A percentile compares a stretch with the other conserved stretches of the same genome.
Conservation (phyloP, 1,140 invertebrate species). For the Holcopasites calliopsidis region DNA sequence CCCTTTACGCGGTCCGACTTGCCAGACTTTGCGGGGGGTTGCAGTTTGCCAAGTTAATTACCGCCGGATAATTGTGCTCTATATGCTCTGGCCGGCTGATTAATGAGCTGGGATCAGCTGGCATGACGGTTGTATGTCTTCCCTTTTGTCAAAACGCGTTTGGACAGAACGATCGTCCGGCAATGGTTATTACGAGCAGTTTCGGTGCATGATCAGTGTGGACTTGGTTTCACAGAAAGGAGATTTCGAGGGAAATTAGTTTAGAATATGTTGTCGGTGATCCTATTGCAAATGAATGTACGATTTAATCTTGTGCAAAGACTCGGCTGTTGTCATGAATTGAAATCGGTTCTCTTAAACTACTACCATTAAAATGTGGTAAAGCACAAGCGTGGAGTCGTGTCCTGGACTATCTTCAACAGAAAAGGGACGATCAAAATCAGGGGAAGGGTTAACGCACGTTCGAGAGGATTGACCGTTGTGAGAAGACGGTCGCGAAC, state of each 20-base stretch:
- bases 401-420: too few species aligned
- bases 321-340: too few species aligned
- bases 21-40: slow-evolving; percentile 59
- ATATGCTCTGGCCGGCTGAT: slow-evolving; percentile 67
- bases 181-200: background rate
- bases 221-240: background rate
- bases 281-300: too few species aligned
- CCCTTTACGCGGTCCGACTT: slow-evolving; percentile 44
- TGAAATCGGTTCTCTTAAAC: too few species aligned
- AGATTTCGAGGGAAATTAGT: too few species aligned
- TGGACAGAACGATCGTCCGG: background rate
- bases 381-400: too few species aligned
- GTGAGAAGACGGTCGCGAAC: background rate
- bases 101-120: slow-evolving; percentile 58
- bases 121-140: background rate
- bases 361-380: too few species aligned
- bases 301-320: too few species aligned
- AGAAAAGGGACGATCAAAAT: background rate
- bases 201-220: background rate
- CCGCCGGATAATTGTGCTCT: slow-evolving; percentile 72
- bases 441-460: background rate
- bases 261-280: too few species aligned
- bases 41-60: slow-evolving; percentile 75
- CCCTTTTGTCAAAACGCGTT: slow-evolving; percentile 8
- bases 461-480: background rate